phyloP scores from a whole-genome alignment of 2,113 vertebrate genomes.

The Regulus satrapa region DNA sequence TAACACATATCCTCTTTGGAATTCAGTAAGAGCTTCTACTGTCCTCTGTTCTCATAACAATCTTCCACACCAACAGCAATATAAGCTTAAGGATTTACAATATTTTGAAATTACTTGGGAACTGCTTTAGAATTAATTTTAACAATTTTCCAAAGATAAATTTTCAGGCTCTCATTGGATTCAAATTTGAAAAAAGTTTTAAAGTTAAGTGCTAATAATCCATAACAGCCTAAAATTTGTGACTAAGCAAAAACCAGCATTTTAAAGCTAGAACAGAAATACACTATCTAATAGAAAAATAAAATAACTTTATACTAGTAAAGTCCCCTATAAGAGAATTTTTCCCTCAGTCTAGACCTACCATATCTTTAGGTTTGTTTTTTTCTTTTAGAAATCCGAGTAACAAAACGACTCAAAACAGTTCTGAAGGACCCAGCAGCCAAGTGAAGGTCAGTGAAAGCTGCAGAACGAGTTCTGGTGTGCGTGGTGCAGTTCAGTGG shows the following conservation, averaged over 20 bases:
- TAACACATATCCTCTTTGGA: neutral
- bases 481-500: neutral
- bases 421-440: neutral
- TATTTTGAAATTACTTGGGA: neutral
- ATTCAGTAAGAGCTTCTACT: neutral
- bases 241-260: neutral
- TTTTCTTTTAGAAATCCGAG: neutral
- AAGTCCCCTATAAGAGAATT: neutral
- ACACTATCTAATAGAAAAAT: neutral
- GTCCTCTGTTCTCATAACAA: neutral
- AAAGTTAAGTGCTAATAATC: neutral
- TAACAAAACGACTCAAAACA: neutral
- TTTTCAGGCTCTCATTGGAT: neutral
- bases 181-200: neutral
- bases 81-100: neutral
- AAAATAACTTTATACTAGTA: neutral
- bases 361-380: neutral
- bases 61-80: neutral
- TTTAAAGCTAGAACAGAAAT: neutral
- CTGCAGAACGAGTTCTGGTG: neutral
- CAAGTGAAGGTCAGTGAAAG: neutral
- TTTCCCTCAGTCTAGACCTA: neutral
- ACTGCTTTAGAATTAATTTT: neutral
- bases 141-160: neutral
- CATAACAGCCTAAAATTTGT: neutral